Evolutionary conservation across 2,888 invertebrate genomes (phyloP), one percentile per base, ranked within the genome.

Genomic region (Acleris literana): DNA sequence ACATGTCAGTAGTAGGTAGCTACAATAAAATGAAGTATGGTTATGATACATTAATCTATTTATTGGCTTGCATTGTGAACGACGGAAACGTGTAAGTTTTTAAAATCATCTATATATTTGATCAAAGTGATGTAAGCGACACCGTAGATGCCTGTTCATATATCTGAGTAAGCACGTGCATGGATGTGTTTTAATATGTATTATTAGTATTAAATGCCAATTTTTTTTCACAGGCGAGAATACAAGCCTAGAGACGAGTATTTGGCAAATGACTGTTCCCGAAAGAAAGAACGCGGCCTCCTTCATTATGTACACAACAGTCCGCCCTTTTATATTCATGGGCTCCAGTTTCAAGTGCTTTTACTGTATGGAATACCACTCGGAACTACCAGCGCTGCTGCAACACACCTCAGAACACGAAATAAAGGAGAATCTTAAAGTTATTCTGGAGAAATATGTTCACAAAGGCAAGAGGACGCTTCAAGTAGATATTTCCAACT

Each of bases 331-430:
- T 54, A 78, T 78, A 7, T 87, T 82, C 65, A 84, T 82, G 78
- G 87, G 87, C 0, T 81, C 76, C 2, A 81, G 78, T 56, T 87
- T 85, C 58, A 85, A 82, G 75, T 87, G 87, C 65, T 88, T 88
- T 65, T 87, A 73, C 67, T 88, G 88, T 68, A 62, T 66, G 5
- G 74, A 84, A 56, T 83, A 85, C 60, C 72, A 79, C 63, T 77
- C 80, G 0, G 85, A 87, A 5, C 43, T 77, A 0, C 29, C 68
- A 0, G 39, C 67, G 0, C 68, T 87, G 29, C 57, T 84, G n/a
- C 69, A 81, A 13, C 88, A 87, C 63, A 83, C 83, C 0, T 43
- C 64, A 0, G 71, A 72, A 0, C 87, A 88, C 53, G 64, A 71
- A 29, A 55, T 78, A 0, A 65, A 68, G 0, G 76, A 69, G 9